Conservation (phyloP, 2,888 invertebrate genomes). For the Dugesia japonica region DNA sequence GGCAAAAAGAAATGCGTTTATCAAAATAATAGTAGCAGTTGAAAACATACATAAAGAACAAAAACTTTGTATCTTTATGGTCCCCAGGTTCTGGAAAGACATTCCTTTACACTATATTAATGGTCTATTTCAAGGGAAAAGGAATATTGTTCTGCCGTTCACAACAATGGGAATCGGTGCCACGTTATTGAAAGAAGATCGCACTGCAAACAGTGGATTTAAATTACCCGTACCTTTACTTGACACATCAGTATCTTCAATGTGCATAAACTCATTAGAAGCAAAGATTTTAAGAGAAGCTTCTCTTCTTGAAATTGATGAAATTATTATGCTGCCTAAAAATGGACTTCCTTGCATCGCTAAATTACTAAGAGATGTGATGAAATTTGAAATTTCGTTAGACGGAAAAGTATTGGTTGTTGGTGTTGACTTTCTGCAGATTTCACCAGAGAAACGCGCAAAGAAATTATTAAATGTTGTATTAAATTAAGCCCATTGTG, state of each 20-base stretch:
- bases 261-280: not conserved
- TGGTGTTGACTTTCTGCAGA: too few relatives aligned
- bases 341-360: too few relatives aligned
- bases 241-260: not conserved
- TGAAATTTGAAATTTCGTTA: too few relatives aligned
- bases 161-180: not conserved
- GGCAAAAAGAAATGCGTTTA: not conserved
- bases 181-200: not conserved
- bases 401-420: too few relatives aligned
- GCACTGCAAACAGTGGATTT: not conserved
- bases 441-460: too few relatives aligned
- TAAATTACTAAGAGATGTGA: too few relatives aligned
- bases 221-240: not conserved
- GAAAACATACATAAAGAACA: not conserved
- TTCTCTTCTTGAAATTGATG: constrained; percentile 45
- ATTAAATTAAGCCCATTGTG: too few relatives aligned
- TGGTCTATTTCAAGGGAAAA: not conserved
- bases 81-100: not conserved
- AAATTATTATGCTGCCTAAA: constrained; percentile 40
- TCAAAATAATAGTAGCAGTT: not conserved
- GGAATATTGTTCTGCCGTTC: not conserved
- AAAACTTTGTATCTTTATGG: not conserved
- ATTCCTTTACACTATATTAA: not conserved
- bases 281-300: constrained; percentile 30
- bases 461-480: too few relatives aligned